Conservation (phyloP, 2,113 vertebrate genomes). For the Helogale parvula region DNA sequence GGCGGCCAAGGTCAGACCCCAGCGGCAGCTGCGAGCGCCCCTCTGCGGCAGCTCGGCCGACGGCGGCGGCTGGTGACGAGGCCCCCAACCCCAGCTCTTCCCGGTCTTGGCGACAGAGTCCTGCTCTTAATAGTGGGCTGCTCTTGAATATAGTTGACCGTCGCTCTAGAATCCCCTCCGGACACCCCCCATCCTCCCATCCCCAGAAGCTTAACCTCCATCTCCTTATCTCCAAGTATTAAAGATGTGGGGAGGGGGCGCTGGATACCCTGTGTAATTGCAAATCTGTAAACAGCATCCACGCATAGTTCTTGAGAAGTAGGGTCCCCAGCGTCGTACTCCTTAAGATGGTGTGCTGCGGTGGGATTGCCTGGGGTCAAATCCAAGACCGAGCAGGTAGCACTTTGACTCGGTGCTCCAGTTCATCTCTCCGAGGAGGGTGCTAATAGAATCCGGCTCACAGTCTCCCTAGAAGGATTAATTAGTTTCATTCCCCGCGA, state of each 20-base stretch:
- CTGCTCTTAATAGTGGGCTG: neutral
- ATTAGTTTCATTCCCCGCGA: neutral
- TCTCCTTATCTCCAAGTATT: neutral
- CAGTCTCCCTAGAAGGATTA: neutral
- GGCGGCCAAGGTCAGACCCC: fast-evolving
- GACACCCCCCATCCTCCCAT: neutral
- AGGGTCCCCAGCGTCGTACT: neutral
- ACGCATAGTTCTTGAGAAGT: neutral
- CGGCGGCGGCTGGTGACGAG: no score
- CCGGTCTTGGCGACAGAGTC: neutral
- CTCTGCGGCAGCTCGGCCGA: neutral
- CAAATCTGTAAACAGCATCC: neutral
- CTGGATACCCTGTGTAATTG: neutral
- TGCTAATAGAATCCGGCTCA: neutral
- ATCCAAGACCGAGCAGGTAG: neutral
- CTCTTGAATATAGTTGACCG: neutral
- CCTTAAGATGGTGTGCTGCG: neutral
- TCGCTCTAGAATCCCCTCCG: neutral
- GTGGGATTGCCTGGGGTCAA: neutral
- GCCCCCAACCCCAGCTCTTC: neutral
- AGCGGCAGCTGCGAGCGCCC: neutral
- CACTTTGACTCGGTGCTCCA: neutral
- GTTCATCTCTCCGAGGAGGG: neutral
- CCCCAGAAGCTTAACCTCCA: neutral
- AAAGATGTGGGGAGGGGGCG: neutral